phyloP scores from a whole-genome alignment of 2,113 vertebrate species.

The Fukomys damarensis region DNA sequence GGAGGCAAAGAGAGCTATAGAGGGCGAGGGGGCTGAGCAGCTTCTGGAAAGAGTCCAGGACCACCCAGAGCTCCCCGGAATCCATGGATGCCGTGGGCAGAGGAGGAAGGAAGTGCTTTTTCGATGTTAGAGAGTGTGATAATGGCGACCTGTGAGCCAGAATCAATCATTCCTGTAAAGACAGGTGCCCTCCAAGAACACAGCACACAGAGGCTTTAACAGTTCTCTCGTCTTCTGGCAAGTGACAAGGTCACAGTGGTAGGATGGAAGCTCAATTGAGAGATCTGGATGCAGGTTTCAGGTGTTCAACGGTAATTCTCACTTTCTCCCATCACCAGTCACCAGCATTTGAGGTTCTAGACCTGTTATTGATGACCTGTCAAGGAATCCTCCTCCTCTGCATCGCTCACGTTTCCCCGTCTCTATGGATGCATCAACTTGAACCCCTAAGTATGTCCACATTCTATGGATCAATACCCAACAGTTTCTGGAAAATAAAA shows the following conservation, averaged over 20 bases:
- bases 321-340: not conserved
- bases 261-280: not conserved
- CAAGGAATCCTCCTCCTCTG: not conserved
- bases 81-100: not conserved
- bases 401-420: not conserved
- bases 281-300: not conserved
- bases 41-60: not conserved
- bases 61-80: not conserved
- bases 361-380: not conserved
- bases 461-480: not conserved
- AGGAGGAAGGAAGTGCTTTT: not conserved
- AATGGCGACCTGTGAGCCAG: slow-evolving; percentile 44
- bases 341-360: not conserved
- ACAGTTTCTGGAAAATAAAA: not conserved
- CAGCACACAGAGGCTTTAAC: not conserved
- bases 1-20: not conserved
- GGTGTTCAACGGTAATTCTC: not conserved
- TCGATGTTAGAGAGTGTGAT: slow-evolving; percentile 25
- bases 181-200: slow-evolving; percentile 58
- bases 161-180: slow-evolving; percentile 48
- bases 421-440: not conserved
- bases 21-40: not conserved
- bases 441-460: not conserved
- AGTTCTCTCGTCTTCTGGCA: slow-evolving; percentile 49
- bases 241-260: slow-evolving; percentile 26